Base-by-base conservation (phyloP, 2,888 invertebrate genomes). In the Amphipyra berbera region DNA sequence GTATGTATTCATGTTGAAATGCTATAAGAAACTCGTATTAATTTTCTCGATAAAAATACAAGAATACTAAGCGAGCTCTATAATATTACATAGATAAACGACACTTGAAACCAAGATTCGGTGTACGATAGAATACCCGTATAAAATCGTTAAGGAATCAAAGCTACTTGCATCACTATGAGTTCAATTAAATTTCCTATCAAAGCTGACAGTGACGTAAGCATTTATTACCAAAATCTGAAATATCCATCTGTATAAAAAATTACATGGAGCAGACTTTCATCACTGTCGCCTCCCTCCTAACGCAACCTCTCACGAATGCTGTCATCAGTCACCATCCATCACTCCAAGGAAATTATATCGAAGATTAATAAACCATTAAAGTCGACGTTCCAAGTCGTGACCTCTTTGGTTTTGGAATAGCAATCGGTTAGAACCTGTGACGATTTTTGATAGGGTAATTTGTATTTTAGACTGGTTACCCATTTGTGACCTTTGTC, bases 291-390 rank as follows among this genome's bases (percentile, higher is more conserved):
- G 84, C 80, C 30, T 82, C 81, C 83, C 83, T 79, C 81, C 79
- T 80, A 81, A 79, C 76, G 74, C 72, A 76, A 79, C 82, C 82
- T 79, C 78, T 74, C 77, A 62, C 68, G 68, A 76, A 73, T 55
- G 58, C 74, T 76, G 77, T 78, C 88, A 88, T 86, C 88, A 83
- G 75, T 88, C 88, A 81, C 81, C 88, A 90, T 92, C 91, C 86
- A 92, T 93, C 92, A 92, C 79, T 63, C 63, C 45, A 64, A 82
- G 88, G 90, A 90, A 90, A 93, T 93, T 92, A 91, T 89, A 76
- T 81, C 82, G 78, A 75, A 88, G 89, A 90, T 92, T 91, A 92
- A 89, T 91, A 90, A 76, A 81, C 85, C 83, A 83, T 88, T 88
- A 86, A 86, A 84, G 81, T 78, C 77, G 78, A 78, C 80, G 74